Base-by-base conservation (phyloP, 2,113 vertebrate species). In the Ammodytes dubius region DNA sequence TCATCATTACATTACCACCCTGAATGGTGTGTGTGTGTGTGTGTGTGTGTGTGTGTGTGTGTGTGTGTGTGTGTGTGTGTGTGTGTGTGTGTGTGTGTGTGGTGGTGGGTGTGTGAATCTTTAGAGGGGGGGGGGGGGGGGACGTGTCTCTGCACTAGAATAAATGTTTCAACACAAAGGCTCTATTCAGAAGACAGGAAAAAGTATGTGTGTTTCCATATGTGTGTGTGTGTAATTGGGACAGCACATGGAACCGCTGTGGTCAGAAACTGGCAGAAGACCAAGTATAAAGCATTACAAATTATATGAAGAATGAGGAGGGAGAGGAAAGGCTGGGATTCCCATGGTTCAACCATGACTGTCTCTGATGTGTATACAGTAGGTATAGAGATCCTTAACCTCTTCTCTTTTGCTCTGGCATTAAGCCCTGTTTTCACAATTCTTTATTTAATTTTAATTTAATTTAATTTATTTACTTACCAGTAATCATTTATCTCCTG, bases 121-220 rank as follows among this genome's bases (percentile, higher is more conserved):
- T 54, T 57, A 1, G 63, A 17, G 67, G n/a, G n/a, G n/a, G n/a
- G n/a, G n/a, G n/a, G n/a, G 60, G 68, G 85, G 47, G 43, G 80
- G 78, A 40, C 60, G 66, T 82, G 70, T 82, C 58, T 58, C 81
- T 82, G 79, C 59, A 61, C 70, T 46, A 76, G 71, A 88, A 81
- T 93, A 89, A 86, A 88, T 83, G 87, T 89, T 88, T 81, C 70
- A 69, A 76, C 75, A 93, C 93, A 93, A 93, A 87, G 84, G 79
- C 79, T 86, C 87, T 49, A 92, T 93, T 93, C 85, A 93, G 50
- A 1, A 82, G 81, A 74, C 67, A 72, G 85, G 69, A 70, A 76
- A 75, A 65, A 76, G 5, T 83, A 71, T 83, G 82, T 35, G 73
- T 68, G 15, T 78, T 17, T 68, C 15, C 46, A 42, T 77, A 5